These are phyloP conservation scores for Cheilosia pagana DNA, from an alignment of 2,888 invertebrate genomes.

Conservation along the genomic window DNA sequence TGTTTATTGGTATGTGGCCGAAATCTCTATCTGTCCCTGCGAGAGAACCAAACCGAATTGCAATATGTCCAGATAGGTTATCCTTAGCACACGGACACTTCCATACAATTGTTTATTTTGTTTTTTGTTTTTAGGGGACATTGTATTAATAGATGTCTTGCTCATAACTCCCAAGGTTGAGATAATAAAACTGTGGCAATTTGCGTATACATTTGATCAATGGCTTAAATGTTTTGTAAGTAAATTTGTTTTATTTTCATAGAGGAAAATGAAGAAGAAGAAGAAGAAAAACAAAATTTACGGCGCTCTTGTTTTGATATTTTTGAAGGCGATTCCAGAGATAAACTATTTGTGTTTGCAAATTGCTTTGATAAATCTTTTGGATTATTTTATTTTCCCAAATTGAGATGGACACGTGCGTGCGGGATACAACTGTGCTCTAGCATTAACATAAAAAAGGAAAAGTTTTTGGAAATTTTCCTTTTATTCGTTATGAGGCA, in stretches of 20 bases:
- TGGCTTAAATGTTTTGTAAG: slow-evolving; percentile 44
- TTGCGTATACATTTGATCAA: slow-evolving; percentile 52
- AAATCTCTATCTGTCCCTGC: neutral
- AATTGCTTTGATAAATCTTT: slow-evolving; percentile 57
- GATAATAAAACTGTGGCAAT: slow-evolving; percentile 57
- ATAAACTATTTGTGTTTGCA: slow-evolving; percentile 44
- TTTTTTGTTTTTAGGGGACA: slow-evolving; percentile 12
- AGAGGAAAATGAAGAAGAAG: slow-evolving; percentile 5
- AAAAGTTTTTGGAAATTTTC: slow-evolving; percentile 10
- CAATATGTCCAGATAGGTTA: slow-evolving; percentile 40
- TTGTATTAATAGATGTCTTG: slow-evolving; percentile 41
- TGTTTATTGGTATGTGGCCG: slow-evolving; percentile 5
- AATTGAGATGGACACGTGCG: slow-evolving; percentile 37
- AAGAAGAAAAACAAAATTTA: slow-evolving; percentile 12
- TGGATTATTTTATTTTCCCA: slow-evolving; percentile 35
- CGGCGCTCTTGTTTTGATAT: slow-evolving; percentile 39
- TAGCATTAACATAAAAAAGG: slow-evolving; percentile 12
- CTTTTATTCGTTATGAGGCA: slow-evolving; percentile 17
- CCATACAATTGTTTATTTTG: neutral
- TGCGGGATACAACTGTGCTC: neutral
- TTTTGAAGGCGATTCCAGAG: slow-evolving; percentile 19
- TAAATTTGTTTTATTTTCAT: slow-evolving; percentile 27
- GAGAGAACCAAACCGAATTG: slow-evolving; percentile 26
- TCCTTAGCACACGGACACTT: neutral
- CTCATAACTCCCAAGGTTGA: slow-evolving; percentile 47